Evolutionary conservation across 1,140 invertebrate genomes (phyloP).

Genomic region (Oncopeltus fasciatus): DNA sequence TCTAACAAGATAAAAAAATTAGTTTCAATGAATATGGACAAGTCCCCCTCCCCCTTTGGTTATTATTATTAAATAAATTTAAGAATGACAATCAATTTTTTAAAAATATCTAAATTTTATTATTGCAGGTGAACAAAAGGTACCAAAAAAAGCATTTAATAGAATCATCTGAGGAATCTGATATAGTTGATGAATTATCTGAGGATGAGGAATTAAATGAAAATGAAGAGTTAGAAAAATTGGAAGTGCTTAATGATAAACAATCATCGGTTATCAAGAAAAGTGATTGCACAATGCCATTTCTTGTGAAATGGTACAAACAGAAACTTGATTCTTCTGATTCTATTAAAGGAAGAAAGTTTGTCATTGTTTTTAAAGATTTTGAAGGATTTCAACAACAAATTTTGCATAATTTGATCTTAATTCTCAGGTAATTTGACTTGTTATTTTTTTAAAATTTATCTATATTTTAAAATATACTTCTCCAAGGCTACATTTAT

Average conservation of each 20-base stretch:
- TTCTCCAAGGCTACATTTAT: neutral
- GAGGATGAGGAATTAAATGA: constrained; percentile 29
- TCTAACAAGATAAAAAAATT: too few species aligned
- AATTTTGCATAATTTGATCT: constrained; percentile 67
- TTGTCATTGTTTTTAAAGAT: constrained; percentile 67
- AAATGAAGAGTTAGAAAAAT: constrained; percentile 26
- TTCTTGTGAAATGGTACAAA: constrained; percentile 47
- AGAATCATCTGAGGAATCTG: neutral
- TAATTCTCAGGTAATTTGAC: constrained; percentile 48
- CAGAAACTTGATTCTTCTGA: constrained; percentile 24
- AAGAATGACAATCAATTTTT: too few species aligned
- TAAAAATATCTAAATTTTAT: neutral
- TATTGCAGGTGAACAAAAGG: too few species aligned
- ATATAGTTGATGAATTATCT: neutral
- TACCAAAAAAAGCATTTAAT: too few species aligned
- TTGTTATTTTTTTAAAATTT: constrained; percentile 14
- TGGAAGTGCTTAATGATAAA: too few species aligned
- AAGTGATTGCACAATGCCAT: constrained; percentile 44
- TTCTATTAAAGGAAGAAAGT: constrained; percentile 20
- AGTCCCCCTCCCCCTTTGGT: too few species aligned
- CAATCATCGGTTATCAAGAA: constrained; percentile 25
- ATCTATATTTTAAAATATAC: neutral
- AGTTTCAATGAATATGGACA: too few species aligned
- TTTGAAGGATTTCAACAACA: constrained; percentile 61
- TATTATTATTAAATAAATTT: too few species aligned